Evolutionary conservation across 2,888 invertebrate species (phyloP), one percentile per base, ranked within the genome.

Genomic region (Troides aeacus): DNA sequence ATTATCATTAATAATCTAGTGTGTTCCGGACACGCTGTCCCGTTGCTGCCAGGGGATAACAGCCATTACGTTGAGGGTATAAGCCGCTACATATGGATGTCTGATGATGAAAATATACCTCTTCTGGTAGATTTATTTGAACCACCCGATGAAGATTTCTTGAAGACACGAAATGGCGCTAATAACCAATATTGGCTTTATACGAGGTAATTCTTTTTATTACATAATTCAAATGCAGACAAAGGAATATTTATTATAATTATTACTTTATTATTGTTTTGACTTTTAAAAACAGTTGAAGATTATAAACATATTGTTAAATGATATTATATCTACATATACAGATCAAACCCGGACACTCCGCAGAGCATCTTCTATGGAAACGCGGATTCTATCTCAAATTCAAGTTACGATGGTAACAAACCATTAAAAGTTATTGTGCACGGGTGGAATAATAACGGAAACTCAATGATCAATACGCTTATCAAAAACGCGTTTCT

Each of bases 31-130:
- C 75, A 73, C 63, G 81, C 81, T 17, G 76, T 86, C 24, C 84
- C 86, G 21, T 24, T 74, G 12, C 68, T 84, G 24, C 90, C 90
- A 18, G 87, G 88, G 39, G 89, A 90, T 71, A 92, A 92, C 71
- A 89, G 87, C 70, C 83, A 88, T 75, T 92, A 91, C 77, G 85
- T 88, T 6, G 90, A 90, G 74, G 91, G 91, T 0, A 80, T 82
- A 64, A 90, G 89, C 74, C 87, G 86, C 1, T 92, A 88, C 75
- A 81, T 92, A 66, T 92, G 90, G 90, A 89, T 92, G 84, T 86
- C 89, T 2, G 86, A 92, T 76, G 84, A 85, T n/a, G 79, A 88
- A 0, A 89, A 86, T 1, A 76, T 75, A 0, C 85, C 87, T 0
- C 77, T 81, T 0, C 78, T 92, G 1, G 88, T 90, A 7, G 91